These are phyloP conservation scores for Cosmia trapezina DNA, from an alignment of 2,888 invertebrate genomes.

Conservation along the genomic window DNA sequence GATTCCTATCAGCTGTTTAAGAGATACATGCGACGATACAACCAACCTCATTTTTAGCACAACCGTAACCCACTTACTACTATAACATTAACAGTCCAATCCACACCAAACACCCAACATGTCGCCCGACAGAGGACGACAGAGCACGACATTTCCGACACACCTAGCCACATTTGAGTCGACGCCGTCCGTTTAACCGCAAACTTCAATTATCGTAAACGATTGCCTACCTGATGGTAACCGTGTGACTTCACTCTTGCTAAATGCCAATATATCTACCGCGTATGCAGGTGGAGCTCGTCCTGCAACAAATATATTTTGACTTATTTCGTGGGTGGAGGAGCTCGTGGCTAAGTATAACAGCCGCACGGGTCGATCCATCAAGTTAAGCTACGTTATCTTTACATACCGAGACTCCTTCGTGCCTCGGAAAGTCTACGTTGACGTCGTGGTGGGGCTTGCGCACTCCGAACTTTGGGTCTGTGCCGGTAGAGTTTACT, in stretches of 20 bases:
- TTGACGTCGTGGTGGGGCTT: no score
- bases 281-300: background rate
- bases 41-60: background rate
- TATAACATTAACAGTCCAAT: background rate
- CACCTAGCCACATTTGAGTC: constrained; percentile 13
- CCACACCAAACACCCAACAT: background rate
- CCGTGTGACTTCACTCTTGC: constrained; percentile 9
- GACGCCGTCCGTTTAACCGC: constrained; percentile 50
- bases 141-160: constrained; percentile 22
- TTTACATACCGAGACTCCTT: no score
- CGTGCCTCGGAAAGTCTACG: no score
- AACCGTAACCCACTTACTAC: background rate
- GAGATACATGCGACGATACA: background rate
- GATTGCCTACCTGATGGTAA: constrained; percentile 49
- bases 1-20: background rate
- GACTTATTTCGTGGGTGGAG: no score
- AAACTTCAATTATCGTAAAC: constrained; percentile 66
- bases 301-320: background rate
- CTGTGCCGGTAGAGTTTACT: no score
- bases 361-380: no score
- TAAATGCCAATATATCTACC: constrained; percentile 15
- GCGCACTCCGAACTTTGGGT: no score
- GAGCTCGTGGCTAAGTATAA: no score
- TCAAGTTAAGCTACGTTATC: no score
- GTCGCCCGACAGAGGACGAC: background rate